A percentile compares a stretch with the other conserved stretches of the same genome.
phyloP scores from a whole-genome alignment of 2,888 invertebrate genomes.

The Clepsis dumicolana region DNA sequence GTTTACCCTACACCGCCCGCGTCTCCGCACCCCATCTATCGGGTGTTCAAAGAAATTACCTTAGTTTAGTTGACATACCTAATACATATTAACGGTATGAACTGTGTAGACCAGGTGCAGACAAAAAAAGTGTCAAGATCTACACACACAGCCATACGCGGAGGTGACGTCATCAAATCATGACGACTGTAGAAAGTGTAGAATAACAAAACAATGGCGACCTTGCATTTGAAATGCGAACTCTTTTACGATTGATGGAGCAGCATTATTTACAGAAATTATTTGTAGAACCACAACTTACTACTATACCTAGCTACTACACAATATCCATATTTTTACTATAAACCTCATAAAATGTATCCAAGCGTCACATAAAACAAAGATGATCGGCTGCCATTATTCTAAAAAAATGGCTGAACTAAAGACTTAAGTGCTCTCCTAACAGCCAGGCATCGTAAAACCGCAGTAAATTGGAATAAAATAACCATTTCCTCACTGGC shows the following conservation, averaged over 20 bases:
- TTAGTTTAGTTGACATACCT: no score
- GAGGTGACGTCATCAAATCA: neutral
- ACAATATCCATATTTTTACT: no score
- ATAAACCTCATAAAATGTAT: neutral
- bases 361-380: neutral
- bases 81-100: no score
- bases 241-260: neutral
- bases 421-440: conserved; percentile 28
- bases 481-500: conserved; percentile 61
- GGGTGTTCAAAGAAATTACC: no score
- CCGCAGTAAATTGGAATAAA: conserved; percentile 53
- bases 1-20: no score
- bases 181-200: neutral
- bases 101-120: no score
- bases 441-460: conserved; percentile 48
- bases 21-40: no score
- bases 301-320: no score
- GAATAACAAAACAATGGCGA: neutral
- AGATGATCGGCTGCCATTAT: neutral
- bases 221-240: neutral
- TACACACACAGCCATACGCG: neutral
- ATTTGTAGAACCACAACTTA: neutral
- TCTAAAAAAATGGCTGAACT: conserved; percentile 2
- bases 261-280: neutral
- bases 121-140: no score